Conservation (phyloP, 2,888 invertebrate genomes). For the Hartigia nigra region DNA sequence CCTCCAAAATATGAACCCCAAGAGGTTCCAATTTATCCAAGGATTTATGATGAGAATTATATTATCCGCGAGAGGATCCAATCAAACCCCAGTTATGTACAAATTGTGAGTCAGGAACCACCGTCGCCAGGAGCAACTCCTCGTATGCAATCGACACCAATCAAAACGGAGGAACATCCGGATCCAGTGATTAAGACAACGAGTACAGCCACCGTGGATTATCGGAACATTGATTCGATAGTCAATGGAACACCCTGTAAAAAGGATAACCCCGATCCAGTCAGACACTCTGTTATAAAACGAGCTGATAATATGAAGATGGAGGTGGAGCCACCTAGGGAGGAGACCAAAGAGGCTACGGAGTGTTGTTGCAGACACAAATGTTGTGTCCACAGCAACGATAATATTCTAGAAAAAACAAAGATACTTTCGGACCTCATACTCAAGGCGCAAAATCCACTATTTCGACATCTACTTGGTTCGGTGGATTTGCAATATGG, state of each 20-base stretch:
- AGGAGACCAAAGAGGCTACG: conserved; percentile 23
- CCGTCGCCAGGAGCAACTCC: not conserved
- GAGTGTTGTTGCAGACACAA: conserved; percentile 61
- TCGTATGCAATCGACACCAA: conserved; percentile 61
- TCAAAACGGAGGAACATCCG: conserved; percentile 53
- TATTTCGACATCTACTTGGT: conserved; percentile 55
- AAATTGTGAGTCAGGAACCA: conserved; percentile 3
- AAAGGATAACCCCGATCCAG: conserved; percentile 37
- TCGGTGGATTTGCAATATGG: conserved; percentile 60
- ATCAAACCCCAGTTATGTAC: conserved; percentile 31
- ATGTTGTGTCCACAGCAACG: conserved; percentile 59
- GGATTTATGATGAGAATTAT: conserved; percentile 55
- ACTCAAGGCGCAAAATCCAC: conserved; percentile 58
- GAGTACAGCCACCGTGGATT: conserved; percentile 54
- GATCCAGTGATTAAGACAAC: conserved; percentile 28
- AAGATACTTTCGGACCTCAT: conserved; percentile 61
- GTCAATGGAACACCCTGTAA: conserved; percentile 58
- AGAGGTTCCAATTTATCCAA: conserved; percentile 46
- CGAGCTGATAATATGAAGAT: conserved; percentile 36
- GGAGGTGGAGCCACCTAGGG: conserved; percentile 21
- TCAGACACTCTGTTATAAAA: conserved; percentile 55
- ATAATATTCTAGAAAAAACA: conserved; percentile 57
- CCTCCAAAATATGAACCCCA: conserved; percentile 37
- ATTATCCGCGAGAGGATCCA: conserved; percentile 52
- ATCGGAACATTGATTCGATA: conserved; percentile 63